Evolutionary conservation across 2,797 vertebrate species (phyloP).

Genomic region (Podargus strigoides): DNA sequence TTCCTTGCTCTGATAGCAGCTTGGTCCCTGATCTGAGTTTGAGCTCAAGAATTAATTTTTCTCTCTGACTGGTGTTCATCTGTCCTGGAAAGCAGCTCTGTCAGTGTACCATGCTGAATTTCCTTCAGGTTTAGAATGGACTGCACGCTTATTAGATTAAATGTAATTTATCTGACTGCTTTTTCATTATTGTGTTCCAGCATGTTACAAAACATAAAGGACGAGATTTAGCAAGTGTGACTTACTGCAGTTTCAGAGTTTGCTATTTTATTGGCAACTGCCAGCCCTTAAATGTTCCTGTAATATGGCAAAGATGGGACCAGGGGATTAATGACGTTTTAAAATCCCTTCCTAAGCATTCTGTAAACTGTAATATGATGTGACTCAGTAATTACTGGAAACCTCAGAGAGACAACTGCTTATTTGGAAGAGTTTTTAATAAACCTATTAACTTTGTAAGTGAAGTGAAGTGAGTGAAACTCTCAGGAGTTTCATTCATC

Average conservation of each 20-base stretch:
- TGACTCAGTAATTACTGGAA: slow-evolving; percentile 10
- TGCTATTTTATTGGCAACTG: neutral
- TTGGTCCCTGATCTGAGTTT: neutral
- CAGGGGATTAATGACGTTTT: slow-evolving; percentile 31
- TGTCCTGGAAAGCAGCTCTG: neutral
- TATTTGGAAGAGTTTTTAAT: slow-evolving; percentile 21
- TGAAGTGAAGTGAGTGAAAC: neutral
- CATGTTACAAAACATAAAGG: neutral
- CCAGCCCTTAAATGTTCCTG: neutral
- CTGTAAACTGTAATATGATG: slow-evolving; percentile 7
- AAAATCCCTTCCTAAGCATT: slow-evolving; percentile 29
- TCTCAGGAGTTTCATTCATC: neutral
- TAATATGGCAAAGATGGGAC: neutral
- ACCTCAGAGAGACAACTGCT: neutral
- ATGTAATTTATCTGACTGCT: neutral
- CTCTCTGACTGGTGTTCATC: neutral
- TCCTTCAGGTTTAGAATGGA: neutral
- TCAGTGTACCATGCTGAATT: neutral
- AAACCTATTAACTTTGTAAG: slow-evolving; percentile 10
- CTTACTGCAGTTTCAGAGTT: neutral
- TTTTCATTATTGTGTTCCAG: neutral
- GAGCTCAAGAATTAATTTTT: neutral
- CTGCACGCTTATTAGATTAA: neutral
- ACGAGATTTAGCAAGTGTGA: neutral
- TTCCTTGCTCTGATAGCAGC: neutral